These are phyloP conservation scores for Plemyria rubiginata DNA, from an alignment of 2,888 invertebrate species.

Conservation along the genomic window DNA sequence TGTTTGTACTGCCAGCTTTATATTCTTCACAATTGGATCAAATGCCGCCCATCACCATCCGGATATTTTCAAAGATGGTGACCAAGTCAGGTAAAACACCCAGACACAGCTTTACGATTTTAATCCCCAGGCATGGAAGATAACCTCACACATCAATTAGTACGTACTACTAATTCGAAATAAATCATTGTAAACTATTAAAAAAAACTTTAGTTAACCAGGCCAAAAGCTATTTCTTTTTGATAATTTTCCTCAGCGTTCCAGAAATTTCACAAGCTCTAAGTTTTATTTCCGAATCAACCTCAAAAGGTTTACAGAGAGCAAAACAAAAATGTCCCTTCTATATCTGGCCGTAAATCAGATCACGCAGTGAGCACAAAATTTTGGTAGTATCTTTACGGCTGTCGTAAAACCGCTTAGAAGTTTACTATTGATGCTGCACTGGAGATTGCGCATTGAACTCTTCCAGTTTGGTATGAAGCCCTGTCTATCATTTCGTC, in stretches of 20 bases:
- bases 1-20: constrained; percentile 82
- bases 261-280: not conserved
- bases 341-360: constrained; percentile 35
- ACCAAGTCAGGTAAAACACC: constrained; percentile 71
- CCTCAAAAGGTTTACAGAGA: constrained; percentile 18
- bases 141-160: too few relatives aligned
- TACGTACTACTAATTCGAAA: too few relatives aligned
- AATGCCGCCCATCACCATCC: constrained; percentile 93
- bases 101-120: too few relatives aligned
- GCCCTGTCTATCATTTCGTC: constrained; percentile 16
- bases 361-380: constrained; percentile 35
- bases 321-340: constrained; percentile 31
- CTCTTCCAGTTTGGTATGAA: constrained; percentile 30
- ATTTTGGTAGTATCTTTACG: constrained; percentile 39
- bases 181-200: too few relatives aligned
- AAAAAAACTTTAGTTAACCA: too few relatives aligned
- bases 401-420: constrained; percentile 40
- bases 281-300: constrained; percentile 15
- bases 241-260: not conserved
- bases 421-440: constrained; percentile 38
- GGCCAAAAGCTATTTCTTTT: too few relatives aligned
- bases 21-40: constrained; percentile 87
- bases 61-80: constrained; percentile 91
- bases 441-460: constrained; percentile 29
- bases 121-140: too few relatives aligned